Evolutionary conservation across 2,797 vertebrate genomes (phyloP).

Genomic region (Mormyrus proboscirostris): DNA sequence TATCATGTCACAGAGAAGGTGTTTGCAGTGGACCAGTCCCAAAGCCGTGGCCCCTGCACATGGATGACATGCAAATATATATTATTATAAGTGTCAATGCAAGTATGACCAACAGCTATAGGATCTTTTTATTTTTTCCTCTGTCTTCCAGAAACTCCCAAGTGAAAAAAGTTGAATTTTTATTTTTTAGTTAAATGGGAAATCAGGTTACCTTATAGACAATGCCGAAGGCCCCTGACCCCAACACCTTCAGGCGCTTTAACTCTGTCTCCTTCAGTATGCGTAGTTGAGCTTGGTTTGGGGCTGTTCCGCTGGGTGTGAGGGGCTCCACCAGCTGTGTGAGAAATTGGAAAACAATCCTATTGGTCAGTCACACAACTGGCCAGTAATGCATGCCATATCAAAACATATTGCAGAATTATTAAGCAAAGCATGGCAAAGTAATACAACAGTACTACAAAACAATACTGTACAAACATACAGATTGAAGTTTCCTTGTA

Average conservation of each 20-base stretch:
- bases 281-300: slow-evolving; percentile 94
- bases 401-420: neutral
- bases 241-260: slow-evolving; percentile 88
- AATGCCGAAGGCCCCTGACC: slow-evolving; percentile 91
- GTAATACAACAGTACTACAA: neutral
- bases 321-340: slow-evolving; percentile 87
- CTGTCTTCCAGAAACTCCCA: neutral
- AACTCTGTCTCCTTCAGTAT: slow-evolving; percentile 97
- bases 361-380: slow-evolving; percentile 8
- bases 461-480: neutral
- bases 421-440: neutral
- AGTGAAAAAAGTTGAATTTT: neutral
- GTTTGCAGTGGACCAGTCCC: neutral
- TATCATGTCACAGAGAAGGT: neutral
- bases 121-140: neutral
- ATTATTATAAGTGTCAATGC: neutral
- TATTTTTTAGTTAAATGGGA: neutral
- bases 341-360: slow-evolving; percentile 25
- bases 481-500: neutral
- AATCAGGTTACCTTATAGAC: slow-evolving; percentile 82
- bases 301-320: slow-evolving; percentile 91
- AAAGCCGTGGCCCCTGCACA: neutral
- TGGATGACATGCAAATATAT: neutral
- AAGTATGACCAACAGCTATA: neutral
- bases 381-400: neutral